Percentiles rank a stretch among this genome's conserved stretches.
Conservation (phyloP, 2,888 invertebrate genomes). For the Tenthredo mesomela region DNA sequence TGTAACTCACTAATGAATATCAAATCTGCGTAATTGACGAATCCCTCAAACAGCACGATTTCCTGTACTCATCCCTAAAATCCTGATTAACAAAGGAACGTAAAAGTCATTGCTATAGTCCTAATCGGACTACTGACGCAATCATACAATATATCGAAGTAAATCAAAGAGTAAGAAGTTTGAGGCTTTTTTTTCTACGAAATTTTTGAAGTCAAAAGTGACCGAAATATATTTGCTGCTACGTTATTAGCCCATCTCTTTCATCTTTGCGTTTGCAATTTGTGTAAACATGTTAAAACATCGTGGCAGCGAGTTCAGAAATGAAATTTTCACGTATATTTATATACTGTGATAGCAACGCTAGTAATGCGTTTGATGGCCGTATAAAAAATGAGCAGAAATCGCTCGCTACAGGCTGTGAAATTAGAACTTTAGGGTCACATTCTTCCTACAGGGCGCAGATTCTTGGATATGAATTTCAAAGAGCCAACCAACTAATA, state of each 20-base stretch:
- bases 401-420: not conserved
- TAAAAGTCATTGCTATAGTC: not conserved
- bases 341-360: not conserved
- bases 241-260: not conserved
- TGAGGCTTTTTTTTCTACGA: not conserved
- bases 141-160: not conserved
- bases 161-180: not conserved
- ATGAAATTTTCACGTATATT: not conserved
- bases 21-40: not conserved
- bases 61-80: not conserved
- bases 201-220: not conserved
- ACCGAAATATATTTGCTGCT: not conserved
- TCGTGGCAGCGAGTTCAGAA: not conserved
- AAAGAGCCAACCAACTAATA: not conserved
- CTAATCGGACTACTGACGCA: not conserved
- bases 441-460: not conserved
- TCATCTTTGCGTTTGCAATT: not conserved
- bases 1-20: not conserved
- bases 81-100: not conserved
- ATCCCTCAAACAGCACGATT: not conserved
- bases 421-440: slow-evolving; percentile 9
- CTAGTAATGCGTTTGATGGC: not conserved
- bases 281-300: not conserved
- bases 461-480: slow-evolving; percentile 3
- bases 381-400: not conserved